These are phyloP conservation scores for Blera fallax DNA, from an alignment of 2,888 invertebrate species.

Conservation along the genomic window DNA sequence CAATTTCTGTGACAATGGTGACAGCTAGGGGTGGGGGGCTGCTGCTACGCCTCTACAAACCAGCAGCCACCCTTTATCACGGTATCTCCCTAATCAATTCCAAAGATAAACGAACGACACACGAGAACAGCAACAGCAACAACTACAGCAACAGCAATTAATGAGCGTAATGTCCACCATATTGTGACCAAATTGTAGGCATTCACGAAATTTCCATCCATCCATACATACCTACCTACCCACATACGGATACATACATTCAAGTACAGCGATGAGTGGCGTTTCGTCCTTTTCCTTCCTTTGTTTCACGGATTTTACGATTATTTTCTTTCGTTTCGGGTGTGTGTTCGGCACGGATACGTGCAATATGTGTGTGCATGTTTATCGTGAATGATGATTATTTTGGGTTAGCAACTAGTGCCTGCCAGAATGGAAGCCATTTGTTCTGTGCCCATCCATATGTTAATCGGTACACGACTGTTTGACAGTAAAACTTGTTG, in stretches of 20 bases:
- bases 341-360: slow-evolving; percentile 4
- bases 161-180: slow-evolving; percentile 62
- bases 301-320: slow-evolving; percentile 64
- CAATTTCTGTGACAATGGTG: slow-evolving; percentile 60
- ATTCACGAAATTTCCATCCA: slow-evolving; percentile 62
- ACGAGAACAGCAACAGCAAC: too few relatives aligned
- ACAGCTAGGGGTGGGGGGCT: slow-evolving; percentile 32
- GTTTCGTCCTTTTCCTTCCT: slow-evolving; percentile 28
- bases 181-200: slow-evolving; percentile 65
- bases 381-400: slow-evolving; percentile 59
- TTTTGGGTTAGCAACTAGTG: slow-evolving; percentile 68
- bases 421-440: neutral
- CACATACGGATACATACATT: slow-evolving; percentile 35
- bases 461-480: slow-evolving; percentile 34
- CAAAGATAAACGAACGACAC: slow-evolving; percentile 47
- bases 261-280: neutral
- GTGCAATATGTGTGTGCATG: slow-evolving; percentile 42
- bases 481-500: slow-evolving; percentile 28
- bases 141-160: slow-evolving; percentile 31
- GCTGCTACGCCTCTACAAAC: neutral
- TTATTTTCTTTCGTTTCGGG: slow-evolving; percentile 52
- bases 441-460: slow-evolving; percentile 53
- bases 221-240: too few relatives aligned
- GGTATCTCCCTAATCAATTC: slow-evolving; percentile 47
- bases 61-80: slow-evolving; percentile 20